Conservation (phyloP, 2,113 vertebrate genomes). For the Campylomormyrus numenius region DNA sequence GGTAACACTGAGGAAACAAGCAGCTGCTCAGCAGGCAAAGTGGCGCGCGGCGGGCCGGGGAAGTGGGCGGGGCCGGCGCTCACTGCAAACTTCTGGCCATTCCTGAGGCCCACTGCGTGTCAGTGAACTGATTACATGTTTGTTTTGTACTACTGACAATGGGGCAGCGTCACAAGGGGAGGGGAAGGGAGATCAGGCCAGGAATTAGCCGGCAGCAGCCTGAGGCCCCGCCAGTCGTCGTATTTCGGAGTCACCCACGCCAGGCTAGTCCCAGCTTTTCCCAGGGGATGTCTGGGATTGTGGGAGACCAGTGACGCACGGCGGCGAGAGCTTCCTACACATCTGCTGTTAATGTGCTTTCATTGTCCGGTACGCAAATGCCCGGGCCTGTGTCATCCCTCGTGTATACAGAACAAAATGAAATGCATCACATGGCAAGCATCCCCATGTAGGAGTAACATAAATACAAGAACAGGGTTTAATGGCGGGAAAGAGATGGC, state of each 20-base stretch:
- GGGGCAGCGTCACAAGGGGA: background rate
- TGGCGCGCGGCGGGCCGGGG: background rate
- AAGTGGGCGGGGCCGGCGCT: background rate
- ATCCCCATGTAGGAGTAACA: background rate
- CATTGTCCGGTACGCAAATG: background rate
- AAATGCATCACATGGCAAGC: background rate
- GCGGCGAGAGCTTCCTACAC: background rate
- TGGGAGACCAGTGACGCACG: background rate
- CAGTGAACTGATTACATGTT: background rate
- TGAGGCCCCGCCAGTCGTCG: background rate
- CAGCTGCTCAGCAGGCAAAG: background rate
- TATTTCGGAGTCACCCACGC: background rate
- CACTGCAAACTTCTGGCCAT: background rate
- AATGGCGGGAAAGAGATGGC: background rate
- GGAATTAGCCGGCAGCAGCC: background rate
- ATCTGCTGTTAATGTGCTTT: background rate
- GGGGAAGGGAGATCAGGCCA: background rate
- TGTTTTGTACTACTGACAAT: background rate
- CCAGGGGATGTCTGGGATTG: background rate
- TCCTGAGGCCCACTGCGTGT: background rate
- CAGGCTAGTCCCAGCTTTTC: constrained; percentile 11
- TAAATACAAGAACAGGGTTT: background rate
- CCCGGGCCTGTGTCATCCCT: background rate
- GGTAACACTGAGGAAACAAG: background rate
- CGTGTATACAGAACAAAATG: background rate